Base-by-base conservation (phyloP, 1,140 invertebrate genomes). In the Euschistus heros region DNA sequence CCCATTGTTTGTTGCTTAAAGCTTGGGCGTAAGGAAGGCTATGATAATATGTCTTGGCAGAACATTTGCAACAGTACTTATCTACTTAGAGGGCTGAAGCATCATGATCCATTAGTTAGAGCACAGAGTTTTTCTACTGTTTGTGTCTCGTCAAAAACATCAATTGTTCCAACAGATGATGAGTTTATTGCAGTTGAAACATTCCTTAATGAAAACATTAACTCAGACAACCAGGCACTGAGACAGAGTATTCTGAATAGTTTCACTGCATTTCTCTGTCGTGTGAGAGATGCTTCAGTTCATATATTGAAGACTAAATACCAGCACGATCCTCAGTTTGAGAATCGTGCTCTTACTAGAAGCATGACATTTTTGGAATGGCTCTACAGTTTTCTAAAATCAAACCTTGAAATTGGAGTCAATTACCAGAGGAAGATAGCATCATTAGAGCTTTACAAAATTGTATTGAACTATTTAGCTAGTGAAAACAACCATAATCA, bases 341-440 rank as follows among this genome's bases (percentile, higher is more conserved):
- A 66, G 17, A 62, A 61, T 44, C 18, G 64, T 27, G 59, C 64
- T 15, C 59, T 66, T 14, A 66, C 64, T 15, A 66, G 64, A 52
- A 61, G 62, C 13, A 67, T 67, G 66, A 62, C 46, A n/a, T 77
- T 80, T 67, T 67, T 77, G n/a, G 67, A 77, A 27, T 80, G 78
- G 78, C 67, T 83, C n/a, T 71, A 79, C 64, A 66, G 69, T 37
- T 75, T 80, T 52, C 69, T 80, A 14, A 68, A 79, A 47, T 69
- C 75, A 42, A 80, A 77, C 68, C 73, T 82, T 6, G 73, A 76
- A 67, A 74, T 78, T 50, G 79, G 77, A 27, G 76, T 76, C n/a
- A 78, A 77, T 69, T 84, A 81, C 70, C 81, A 84, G 70, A 68
- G 81, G 30, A 78, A 76, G 68, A 75, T 77, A 50, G 68, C 78